Evolutionary conservation across 2,113 vertebrate genomes (phyloP).

Genomic region (Zonotrichia leucophrys): DNA sequence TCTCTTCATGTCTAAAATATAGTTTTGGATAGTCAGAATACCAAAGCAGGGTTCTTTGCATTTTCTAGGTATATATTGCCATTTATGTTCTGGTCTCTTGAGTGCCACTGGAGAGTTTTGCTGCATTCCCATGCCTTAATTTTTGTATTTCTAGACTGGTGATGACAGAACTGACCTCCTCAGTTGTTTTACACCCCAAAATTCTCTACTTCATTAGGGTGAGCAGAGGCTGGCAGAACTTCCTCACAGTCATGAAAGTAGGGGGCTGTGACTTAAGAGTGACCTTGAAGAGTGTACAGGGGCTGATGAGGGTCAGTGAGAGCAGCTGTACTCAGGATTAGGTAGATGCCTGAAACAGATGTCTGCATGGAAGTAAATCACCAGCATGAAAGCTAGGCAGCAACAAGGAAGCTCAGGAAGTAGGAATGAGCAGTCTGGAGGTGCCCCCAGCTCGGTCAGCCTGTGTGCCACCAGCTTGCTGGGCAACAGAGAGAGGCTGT

Average conservation of each 20-base stretch:
- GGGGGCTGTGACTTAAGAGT: not conserved
- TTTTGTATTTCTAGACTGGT: not conserved
- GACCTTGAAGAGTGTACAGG: not conserved
- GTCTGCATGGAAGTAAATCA: not conserved
- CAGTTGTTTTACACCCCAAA: not conserved
- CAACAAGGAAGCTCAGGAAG: not conserved
- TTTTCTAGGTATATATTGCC: not conserved
- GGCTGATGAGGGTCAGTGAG: not conserved
- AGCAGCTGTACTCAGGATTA: not conserved
- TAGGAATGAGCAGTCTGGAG: not conserved
- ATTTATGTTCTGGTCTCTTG: not conserved
- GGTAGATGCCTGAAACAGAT: not conserved
- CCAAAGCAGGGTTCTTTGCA: not conserved
- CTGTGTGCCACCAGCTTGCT: accelerated
- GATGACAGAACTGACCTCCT: not conserved
- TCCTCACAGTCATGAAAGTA: not conserved
- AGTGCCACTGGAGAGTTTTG: not conserved
- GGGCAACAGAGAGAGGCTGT: not conserved
- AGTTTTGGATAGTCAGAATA: not conserved
- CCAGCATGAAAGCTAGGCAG: not conserved
- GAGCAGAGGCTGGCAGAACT: not conserved
- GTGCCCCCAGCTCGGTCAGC: not conserved
- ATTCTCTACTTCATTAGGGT: not conserved
- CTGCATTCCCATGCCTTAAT: not conserved
- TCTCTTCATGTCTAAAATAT: not conserved